Base-by-base conservation (phyloP, 2,797 vertebrate species). In the Lophotriccus pileatus region DNA sequence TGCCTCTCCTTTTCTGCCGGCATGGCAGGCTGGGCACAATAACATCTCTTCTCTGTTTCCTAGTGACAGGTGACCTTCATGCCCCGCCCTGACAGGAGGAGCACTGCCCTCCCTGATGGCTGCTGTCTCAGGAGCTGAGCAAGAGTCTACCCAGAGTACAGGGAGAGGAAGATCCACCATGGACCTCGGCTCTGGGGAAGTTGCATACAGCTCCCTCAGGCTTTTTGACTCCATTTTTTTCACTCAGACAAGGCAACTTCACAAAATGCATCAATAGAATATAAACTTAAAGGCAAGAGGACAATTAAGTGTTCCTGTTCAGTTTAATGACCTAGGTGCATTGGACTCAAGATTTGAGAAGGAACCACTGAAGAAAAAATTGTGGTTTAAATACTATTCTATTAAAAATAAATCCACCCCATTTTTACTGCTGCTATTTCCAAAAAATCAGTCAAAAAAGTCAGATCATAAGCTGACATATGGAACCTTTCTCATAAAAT, bases 401-500 rank as follows among this genome's bases (percentile, higher is more conserved):
- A 30, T 64, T 59, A 28, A 63, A 84, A 89, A 67, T 34, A 41
- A 77, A 17, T 3, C 3, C 27, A 59, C 6, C 14, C 2, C 10
- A 20, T 10, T 87, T 64, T 77, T 53, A 64, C 39, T 75, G 78
- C n/a, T 81, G 55, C 28, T 70, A n/a, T 68, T 86, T 53, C 21
- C 49, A 94, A 83, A 75, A 76, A 81, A 78, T 78, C 59, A 75
- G 36, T 85, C 49, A 39, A 66, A 94, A 88, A 88, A 46, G 25
- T 85, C 30, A 83, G 90, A 93, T 84, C 63, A 58, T 55, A 87
- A 88, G 11, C 66, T 84, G 52, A 56, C 41, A 87, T 44, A 78
- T 34, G 58, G 16, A 85, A 82, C 64, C 18, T 63, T 70, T 96
- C 80, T 79, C 56, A 46, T 87, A 84, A 96, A 96, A 94, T 93